Conservation (phyloP, 2,113 vertebrate species). For the Tragelaphus buxtoni region DNA sequence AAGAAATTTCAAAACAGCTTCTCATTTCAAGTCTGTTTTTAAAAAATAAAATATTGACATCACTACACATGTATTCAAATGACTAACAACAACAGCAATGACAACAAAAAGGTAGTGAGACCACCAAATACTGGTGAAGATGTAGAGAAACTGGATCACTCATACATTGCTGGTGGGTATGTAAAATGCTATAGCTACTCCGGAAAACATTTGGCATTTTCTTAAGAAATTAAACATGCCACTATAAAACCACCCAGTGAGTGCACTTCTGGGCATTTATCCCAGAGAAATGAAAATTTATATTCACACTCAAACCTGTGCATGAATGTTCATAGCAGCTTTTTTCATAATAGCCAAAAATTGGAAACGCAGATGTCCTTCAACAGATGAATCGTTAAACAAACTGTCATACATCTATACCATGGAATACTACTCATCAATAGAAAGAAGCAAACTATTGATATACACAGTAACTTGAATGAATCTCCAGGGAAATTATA, state of each 20-base stretch:
- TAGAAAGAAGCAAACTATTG: neutral
- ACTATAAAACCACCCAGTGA: neutral
- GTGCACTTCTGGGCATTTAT: slow-evolving; percentile 13
- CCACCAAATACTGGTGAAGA: neutral
- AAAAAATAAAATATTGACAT: neutral
- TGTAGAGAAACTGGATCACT: slow-evolving; percentile 9
- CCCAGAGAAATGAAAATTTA: slow-evolving; percentile 29
- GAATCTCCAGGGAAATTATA: neutral
- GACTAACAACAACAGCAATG: neutral
- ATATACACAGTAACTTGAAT: neutral
- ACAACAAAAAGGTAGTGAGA: neutral
- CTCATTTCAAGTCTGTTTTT: neutral
- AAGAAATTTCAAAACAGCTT: slow-evolving; percentile 42
- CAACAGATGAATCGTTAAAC: neutral
- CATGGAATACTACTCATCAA: neutral
- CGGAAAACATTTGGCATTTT: slow-evolving; percentile 9
- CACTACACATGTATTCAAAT: neutral
- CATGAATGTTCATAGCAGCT: neutral
- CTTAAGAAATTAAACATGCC: neutral
- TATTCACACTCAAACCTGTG: neutral
- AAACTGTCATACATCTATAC: neutral
- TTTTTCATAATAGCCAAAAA: neutral
- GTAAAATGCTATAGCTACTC: neutral
- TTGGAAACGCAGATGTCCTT: neutral
- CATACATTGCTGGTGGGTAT: neutral